phyloP scores from a whole-genome alignment of 2,888 invertebrate species.

The Cataglyphis albicans region DNA sequence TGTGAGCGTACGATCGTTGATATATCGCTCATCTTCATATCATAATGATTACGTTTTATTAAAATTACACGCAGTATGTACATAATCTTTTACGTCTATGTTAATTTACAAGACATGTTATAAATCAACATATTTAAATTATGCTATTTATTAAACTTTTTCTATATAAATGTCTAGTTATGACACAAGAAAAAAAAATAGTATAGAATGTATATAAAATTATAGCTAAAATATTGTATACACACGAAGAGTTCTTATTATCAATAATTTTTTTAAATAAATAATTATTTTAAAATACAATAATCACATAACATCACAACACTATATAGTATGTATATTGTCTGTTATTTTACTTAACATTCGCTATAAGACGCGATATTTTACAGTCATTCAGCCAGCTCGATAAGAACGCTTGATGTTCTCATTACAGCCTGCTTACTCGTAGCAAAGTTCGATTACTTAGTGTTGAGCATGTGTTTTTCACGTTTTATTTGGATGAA shows the following conservation, averaged over 20 bases:
- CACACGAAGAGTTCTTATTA: neutral
- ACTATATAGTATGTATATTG: constrained; percentile 1
- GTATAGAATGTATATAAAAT: constrained; percentile 15
- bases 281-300: neutral
- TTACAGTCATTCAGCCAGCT: constrained; percentile 64
- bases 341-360: constrained; percentile 24
- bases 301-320: constrained; percentile 7
- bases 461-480: constrained; percentile 71
- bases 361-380: constrained; percentile 15
- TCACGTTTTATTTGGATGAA: constrained; percentile 67
- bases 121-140: neutral
- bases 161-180: constrained; percentile 7
- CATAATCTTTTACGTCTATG: neutral
- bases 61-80: constrained; percentile 8
- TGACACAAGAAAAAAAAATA: neutral
- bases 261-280: neutral
- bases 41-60: neutral
- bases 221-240: neutral
- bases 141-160: neutral
- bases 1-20: neutral
- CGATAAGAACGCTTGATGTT: constrained; percentile 70
- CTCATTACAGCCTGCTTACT: constrained; percentile 68
- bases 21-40: neutral
- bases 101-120: neutral
- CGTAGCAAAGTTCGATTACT: constrained; percentile 69